A percentile compares a stretch with the other conserved stretches of the same genome.
Conservation (phyloP, 1,140 invertebrate genomes). For the Eurosta solidaginis region DNA sequence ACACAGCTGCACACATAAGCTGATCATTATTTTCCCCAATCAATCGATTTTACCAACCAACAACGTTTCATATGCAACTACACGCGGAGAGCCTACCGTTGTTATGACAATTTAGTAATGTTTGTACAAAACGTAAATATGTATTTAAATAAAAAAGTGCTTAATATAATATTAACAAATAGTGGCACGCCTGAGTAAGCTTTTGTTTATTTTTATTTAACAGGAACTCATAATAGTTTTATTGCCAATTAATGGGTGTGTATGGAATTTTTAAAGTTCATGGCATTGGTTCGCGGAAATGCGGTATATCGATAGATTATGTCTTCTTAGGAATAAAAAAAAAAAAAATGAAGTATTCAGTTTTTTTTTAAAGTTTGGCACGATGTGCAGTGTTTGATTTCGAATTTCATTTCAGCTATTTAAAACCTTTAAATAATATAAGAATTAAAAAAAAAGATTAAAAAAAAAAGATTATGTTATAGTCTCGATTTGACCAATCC, state of each 20-base stretch:
- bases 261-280: neutral
- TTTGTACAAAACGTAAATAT: too few relatives aligned
- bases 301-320: too few relatives aligned
- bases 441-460: too few relatives aligned
- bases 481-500: too few relatives aligned
- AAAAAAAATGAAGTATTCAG: too few relatives aligned
- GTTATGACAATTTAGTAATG: neutral
- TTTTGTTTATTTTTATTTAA: neutral
- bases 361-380: too few relatives aligned
- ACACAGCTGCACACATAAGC: neutral
- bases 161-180: slow-evolving; percentile 1
- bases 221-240: neutral
- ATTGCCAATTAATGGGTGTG: neutral
- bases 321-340: too few relatives aligned
- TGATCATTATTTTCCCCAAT: neutral
- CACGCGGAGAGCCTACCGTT: neutral
- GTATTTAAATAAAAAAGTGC: neutral
- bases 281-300: too few relatives aligned
- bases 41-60: neutral
- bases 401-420: too few relatives aligned
- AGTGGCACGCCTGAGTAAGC: neutral
- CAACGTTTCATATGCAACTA: neutral
- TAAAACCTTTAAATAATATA: too few relatives aligned
- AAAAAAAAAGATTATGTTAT: too few relatives aligned
- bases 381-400: too few relatives aligned